Conservation (phyloP, 2,888 invertebrate species). For the Limnephilus rhombicus region DNA sequence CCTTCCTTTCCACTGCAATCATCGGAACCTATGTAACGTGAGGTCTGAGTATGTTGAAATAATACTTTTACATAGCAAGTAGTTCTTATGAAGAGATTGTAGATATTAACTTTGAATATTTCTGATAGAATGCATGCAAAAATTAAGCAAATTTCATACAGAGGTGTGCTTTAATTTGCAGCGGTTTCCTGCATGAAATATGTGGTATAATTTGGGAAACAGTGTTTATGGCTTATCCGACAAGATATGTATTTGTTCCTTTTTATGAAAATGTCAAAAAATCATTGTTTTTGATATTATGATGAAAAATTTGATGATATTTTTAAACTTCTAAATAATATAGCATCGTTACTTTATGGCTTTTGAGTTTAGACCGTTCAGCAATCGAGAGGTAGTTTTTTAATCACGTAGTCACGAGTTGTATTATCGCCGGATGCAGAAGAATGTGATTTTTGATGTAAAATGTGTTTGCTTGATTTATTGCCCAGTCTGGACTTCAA, state of each 20-base stretch:
- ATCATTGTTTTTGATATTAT: background rate
- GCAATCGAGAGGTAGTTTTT: background rate
- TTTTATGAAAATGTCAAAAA: background rate
- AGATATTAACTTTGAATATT: background rate
- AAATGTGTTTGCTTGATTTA: slow-evolving; percentile 1
- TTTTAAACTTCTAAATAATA: background rate
- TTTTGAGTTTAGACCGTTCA: background rate
- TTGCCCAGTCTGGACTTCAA: background rate
- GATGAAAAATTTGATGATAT: background rate
- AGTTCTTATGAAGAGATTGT: background rate
- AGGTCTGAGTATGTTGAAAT: slow-evolving; percentile 29
- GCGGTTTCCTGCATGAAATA: background rate
- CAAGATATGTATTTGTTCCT: background rate
- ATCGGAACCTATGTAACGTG: slow-evolving; percentile 26
- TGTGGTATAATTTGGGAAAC: background rate
- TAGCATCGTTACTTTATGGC: background rate
- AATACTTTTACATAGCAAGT: background rate
- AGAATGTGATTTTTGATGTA: background rate
- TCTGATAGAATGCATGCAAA: background rate
- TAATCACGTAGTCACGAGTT: background rate
- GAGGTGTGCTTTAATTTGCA: background rate
- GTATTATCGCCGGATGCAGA: background rate
- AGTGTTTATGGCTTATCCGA: background rate
- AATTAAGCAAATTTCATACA: background rate
- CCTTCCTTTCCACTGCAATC: slow-evolving; percentile 41